Conservation (phyloP, 92 coral and sea anemone species). For the Meandrina meandrites region DNA sequence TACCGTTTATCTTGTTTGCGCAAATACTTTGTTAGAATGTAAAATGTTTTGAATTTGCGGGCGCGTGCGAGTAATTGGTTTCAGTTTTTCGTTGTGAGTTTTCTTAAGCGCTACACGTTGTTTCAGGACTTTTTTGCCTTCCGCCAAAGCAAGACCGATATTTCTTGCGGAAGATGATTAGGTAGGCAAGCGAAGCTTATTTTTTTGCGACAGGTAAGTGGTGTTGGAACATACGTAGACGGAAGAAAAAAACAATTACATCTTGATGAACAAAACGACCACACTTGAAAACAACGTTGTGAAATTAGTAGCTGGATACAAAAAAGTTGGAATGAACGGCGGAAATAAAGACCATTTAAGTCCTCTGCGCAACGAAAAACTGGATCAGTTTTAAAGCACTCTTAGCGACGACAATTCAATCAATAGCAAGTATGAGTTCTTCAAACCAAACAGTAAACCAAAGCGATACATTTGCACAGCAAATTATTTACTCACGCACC, state of each 20-base stretch:
- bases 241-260: constrained; percentile 1
- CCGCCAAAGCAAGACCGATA: not conserved
- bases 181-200: not conserved
- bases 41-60: constrained; percentile 4
- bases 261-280: constrained; percentile 1
- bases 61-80: constrained; percentile 1
- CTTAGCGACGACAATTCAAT: not conserved
- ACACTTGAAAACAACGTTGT: not conserved
- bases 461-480: not conserved
- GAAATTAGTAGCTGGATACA: too few relatives aligned
- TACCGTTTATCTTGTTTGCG: not conserved
- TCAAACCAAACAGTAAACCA: constrained; percentile 12
- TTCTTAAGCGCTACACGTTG: not conserved
- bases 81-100: not conserved
- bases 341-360: not conserved
- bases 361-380: not conserved
- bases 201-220: not conserved
- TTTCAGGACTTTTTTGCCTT: not conserved
- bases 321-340: not conserved
- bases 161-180: not conserved
- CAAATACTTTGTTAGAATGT: constrained; percentile 7
- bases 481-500: constrained; percentile 38
- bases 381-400: not conserved
- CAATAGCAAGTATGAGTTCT: not conserved
- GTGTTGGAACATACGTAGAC: not conserved